Base-by-base conservation (phyloP, 2,888 invertebrate species). In the Polydrusus tereticollis region DNA sequence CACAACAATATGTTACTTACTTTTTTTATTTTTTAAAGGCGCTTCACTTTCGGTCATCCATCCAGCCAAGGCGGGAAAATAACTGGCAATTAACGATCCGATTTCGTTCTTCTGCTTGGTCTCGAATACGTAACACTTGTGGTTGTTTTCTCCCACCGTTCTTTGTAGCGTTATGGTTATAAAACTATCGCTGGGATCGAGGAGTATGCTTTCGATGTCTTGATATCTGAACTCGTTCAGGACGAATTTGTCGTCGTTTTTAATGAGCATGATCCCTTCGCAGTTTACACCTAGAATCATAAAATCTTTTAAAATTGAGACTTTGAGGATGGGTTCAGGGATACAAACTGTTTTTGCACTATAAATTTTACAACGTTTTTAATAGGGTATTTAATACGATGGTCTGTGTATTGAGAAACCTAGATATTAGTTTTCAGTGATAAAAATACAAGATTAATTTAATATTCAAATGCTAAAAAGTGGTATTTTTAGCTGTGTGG, bases 101-200 rank as follows among this genome's bases (percentile, higher is more conserved):
- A 98, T 95, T 86, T 97, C 97, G 79, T 93, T 92, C 85, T 97
- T 96, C 80, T 95, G 94, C 0, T 90, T 86, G 0, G 96, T 96
- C 85, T 97, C 97, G 80, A 98, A 94, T 16, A 97, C 97, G 84
- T 96, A 97, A 86, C 96, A 97, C 80, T 95, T 94, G 82, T 93
- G 92, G 78, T 87, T 88, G 23, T 85, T 91, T 84, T 85, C 93
- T 52, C 91, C 90, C 76, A 88, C 86, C 76, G 88, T 87, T 72
- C 95, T 90, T 76, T 94, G 91, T 59, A 98, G 87, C 69, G 95
- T 96, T 78, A 98, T 91, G 0, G 97, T 97, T 47, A 98, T 92
- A 77, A 97, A 95, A 81, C 94, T 93, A 85, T 98, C 97, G 78
- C 95, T 95, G 0, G 96, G 95, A 84, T 97, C 97, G 78, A 97